Conservation (phyloP, 2,113 vertebrate species). For the Merops nubicus region DNA sequence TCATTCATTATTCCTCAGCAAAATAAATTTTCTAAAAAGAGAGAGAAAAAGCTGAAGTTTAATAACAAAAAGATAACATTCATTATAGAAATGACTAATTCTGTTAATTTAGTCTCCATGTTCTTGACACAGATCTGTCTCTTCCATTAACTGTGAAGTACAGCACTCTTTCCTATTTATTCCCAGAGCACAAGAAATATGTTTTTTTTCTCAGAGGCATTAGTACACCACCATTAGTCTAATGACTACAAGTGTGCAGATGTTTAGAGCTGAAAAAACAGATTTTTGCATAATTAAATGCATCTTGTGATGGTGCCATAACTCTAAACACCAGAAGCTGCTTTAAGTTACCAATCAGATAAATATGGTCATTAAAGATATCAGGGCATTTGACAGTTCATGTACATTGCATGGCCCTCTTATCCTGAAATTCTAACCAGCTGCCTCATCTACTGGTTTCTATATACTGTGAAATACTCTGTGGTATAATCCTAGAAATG, state of each 20-base stretch:
- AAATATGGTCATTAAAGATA: neutral
- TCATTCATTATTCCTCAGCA: neutral
- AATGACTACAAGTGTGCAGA: slow-evolving; percentile 8
- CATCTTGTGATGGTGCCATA: neutral
- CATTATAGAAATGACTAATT: neutral
- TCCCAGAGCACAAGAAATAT: neutral
- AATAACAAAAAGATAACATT: neutral
- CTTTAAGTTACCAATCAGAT: neutral
- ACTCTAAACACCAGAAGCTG: neutral
- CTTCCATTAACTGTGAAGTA: neutral
- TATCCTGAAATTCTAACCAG: neutral
- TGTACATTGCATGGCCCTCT: neutral
- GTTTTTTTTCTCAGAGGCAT: slow-evolving; percentile 5
- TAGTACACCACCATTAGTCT: slow-evolving; percentile 31
- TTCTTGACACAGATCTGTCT: neutral
- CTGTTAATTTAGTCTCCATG: neutral
- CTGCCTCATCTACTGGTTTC: accelerated
- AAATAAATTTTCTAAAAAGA: neutral
- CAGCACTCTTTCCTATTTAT: neutral
- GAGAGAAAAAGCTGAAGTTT: neutral
- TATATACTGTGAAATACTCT: neutral
- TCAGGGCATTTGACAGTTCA: neutral
- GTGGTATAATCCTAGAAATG: neutral
- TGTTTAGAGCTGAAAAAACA: neutral
- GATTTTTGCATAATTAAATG: slow-evolving; percentile 35